Evolutionary conservation across 2,888 invertebrate species (phyloP).

Genomic region (Drosophila melanosoma): DNA sequence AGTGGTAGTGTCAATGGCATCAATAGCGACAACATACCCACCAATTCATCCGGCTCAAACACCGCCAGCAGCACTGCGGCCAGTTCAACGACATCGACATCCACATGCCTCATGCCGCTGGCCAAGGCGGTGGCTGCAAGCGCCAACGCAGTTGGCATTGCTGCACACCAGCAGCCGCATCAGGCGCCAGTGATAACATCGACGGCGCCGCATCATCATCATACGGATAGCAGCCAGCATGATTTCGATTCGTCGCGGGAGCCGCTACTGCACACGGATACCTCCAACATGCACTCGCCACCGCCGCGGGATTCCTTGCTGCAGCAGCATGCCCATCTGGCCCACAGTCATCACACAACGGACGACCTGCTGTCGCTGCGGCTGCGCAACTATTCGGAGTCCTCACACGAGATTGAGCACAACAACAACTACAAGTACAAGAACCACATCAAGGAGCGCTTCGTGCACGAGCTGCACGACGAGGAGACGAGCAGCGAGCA

Average conservation of each 20-base stretch:
- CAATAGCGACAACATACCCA: conserved; percentile 42
- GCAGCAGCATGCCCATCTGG: conserved; percentile 64
- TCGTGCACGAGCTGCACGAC: conserved; percentile 87
- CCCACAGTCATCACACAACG: conserved; percentile 73
- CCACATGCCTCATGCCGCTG: conserved; percentile 50
- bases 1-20: conserved; percentile 40
- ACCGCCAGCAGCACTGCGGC: conserved; percentile 59
- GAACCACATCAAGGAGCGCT: conserved; percentile 96
- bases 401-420: conserved; percentile 85
- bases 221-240: conserved; percentile 84
- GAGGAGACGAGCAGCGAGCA: conserved; percentile 85
- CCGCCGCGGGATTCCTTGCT: conserved; percentile 78
- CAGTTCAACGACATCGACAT: conserved; percentile 64
- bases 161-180: conserved; percentile 81
- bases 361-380: conserved; percentile 81
- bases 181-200: conserved; percentile 85
- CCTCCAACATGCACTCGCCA: conserved; percentile 83
- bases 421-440: conserved; percentile 94
- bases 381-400: conserved; percentile 85
- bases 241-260: conserved; percentile 84
- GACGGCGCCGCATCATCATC: conserved; percentile 82
- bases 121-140: conserved; percentile 27
- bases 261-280: conserved; percentile 82
- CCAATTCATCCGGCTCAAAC: conserved; percentile 48
- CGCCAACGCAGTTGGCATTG: conserved; percentile 54